These are phyloP conservation scores for Drosophila mayaguana DNA, from an alignment of 2,888 invertebrate species.

Conservation along the genomic window DNA sequence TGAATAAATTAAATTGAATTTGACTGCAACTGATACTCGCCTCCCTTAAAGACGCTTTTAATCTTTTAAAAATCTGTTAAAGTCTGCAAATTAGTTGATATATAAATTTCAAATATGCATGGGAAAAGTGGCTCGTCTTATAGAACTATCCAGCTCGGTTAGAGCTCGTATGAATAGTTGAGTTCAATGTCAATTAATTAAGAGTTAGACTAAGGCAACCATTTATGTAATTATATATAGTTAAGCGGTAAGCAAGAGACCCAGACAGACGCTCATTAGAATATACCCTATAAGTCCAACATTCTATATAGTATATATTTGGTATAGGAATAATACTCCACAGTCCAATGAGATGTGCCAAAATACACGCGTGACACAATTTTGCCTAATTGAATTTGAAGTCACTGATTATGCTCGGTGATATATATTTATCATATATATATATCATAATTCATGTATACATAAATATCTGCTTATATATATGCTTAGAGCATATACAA, in stretches of 20 bases:
- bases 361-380: slow-evolving; percentile 73
- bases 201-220: background rate
- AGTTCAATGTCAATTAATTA: background rate
- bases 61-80: too few relatives aligned
- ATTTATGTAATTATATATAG: background rate
- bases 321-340: slow-evolving; percentile 5
- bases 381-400: slow-evolving; percentile 71
- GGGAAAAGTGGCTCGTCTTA: too few relatives aligned
- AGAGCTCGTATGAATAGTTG: background rate
- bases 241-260: background rate
- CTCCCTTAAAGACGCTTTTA: background rate
- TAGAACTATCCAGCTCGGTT: background rate
- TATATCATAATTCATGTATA: background rate
- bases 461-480: background rate
- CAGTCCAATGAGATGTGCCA: background rate
- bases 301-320: background rate
- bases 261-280: background rate
- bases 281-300: background rate
- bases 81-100: too few relatives aligned
- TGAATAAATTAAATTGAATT: background rate
- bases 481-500: too few relatives aligned
- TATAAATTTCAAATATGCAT: background rate
- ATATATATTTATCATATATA: background rate
- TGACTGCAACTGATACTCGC: background rate
- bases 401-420: slow-evolving; percentile 43